Base-by-base conservation (phyloP, 1,140 invertebrate genomes). In the Ceratina calcarata region DNA sequence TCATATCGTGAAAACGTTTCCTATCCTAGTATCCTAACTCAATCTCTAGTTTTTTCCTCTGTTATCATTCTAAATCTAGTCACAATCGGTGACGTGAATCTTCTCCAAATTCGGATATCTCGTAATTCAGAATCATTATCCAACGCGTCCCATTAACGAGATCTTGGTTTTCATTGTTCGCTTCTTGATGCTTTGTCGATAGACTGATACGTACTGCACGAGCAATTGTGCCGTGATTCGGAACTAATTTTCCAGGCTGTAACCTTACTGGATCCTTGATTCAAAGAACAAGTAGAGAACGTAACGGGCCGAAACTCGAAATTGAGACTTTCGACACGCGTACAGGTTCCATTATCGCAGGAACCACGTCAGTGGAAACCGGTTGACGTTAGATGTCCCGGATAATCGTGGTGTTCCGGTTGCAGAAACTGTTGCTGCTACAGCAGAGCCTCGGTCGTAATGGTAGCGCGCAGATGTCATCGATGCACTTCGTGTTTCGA, bases 351-450 rank as follows among this genome's bases (percentile, higher is more conserved):
- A 84, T 83, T 73, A 77, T 84, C 70, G 27, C 58, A 62, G 68
- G 68, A 69, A 85, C 51, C 74, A 82, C 74, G 74, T 60, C 65
- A 67, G 55, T 64, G 71, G 82, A 85, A 85, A 85, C 73, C 66
- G 78, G 78, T 81, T 84, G 78, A 84, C 78, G 79, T 84, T 85
- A 84, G 82, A 77, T 58, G 79, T 84, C 60, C 69, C 78, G 73
- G 70, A 85, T 85, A 84, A 84, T 84, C 82, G 84, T 67, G 69
- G 69, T 84, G 78, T 84, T 85, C 84, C 82, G 82, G 82, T 77
- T 81, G 74, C 65, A 81, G 84, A 84, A 84, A 84, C 84, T 85
- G 82, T 84, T 85, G 84, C 84, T 84, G 74, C 73, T 84, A 60
- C 78, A 81, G 82, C 82, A 85, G 66, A 13, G 18, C 55, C 65